phyloP scores from a whole-genome alignment of 2,113 vertebrate species.

The Arvicanthis niloticus region DNA sequence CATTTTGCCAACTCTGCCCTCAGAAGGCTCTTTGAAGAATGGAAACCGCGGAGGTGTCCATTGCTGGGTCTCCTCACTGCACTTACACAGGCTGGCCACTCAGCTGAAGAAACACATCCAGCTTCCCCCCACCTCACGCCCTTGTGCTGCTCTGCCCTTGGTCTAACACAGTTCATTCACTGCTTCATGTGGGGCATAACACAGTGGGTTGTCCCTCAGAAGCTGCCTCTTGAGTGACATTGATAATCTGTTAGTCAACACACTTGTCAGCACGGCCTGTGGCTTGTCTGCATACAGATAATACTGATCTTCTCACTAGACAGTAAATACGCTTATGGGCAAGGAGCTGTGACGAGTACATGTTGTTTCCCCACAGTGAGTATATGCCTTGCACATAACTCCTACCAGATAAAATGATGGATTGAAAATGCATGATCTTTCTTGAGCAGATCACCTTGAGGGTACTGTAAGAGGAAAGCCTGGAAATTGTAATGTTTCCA shows the following conservation, averaged over 20 bases:
- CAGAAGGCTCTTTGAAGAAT: conserved; percentile 27
- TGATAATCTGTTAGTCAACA: conserved; percentile 32
- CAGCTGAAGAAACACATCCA: background rate
- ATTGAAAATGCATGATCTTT: conserved; percentile 39
- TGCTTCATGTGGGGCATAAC: background rate
- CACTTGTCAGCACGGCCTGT: conserved; percentile 10
- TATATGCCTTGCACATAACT: conserved; percentile 44
- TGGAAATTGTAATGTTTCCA: background rate
- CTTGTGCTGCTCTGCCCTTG: background rate
- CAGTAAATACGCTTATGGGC: conserved; percentile 40
- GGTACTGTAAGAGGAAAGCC: background rate
- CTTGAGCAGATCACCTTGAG: conserved; percentile 43
- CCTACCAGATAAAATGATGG: conserved; percentile 51
- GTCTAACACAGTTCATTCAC: background rate
- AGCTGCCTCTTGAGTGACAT: background rate
- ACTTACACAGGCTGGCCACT: background rate
- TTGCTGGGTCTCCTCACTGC: background rate
- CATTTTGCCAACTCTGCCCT: background rate
- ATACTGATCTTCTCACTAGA: conserved; percentile 46
- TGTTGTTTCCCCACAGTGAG: conserved; percentile 33
- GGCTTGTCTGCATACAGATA: conserved; percentile 45
- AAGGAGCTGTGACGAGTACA: conserved; percentile 31
- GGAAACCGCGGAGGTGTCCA: background rate
- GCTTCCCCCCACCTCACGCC: background rate
- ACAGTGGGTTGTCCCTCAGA: background rate